These are phyloP conservation scores for Tricholauxania praeusta DNA, from an alignment of 2,888 invertebrate genomes.

Conservation along the genomic window DNA sequence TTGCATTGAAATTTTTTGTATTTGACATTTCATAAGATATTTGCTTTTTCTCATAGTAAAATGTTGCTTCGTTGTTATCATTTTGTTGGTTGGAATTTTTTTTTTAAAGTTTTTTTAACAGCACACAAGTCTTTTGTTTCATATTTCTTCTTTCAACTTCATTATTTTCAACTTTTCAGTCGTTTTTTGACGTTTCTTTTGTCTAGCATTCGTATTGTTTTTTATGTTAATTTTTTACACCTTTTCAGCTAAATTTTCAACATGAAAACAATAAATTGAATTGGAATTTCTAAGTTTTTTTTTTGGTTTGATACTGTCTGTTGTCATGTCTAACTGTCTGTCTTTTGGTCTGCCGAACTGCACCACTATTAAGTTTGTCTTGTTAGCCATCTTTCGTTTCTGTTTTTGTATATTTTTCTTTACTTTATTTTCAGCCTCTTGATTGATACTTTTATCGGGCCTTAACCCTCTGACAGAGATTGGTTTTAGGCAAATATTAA, in stretches of 20 bases:
- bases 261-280: no score
- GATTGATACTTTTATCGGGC: constrained; percentile 3
- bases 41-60: no score
- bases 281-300: background rate
- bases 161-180: no score
- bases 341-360: constrained; percentile 13
- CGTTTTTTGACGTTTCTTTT: no score
- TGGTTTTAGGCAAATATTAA: background rate
- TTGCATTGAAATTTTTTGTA: no score
- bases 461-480: background rate
- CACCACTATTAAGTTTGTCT: background rate
- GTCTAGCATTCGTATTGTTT: no score
- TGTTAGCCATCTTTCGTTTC: constrained; percentile 30
- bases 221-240: no score
- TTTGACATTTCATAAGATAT: no score
- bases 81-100: no score
- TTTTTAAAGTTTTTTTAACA: no score
- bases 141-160: constrained; percentile 3
- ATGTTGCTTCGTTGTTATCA: no score
- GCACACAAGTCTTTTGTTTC: background rate
- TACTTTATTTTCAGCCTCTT: constrained; percentile 14
- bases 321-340: constrained; percentile 9
- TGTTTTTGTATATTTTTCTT: constrained; percentile 11
- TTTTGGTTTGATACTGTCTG: background rate
- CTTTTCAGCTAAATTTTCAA: no score